These are phyloP conservation scores for Eilema griseolum DNA, from an alignment of 2,888 invertebrate species.

Conservation along the genomic window DNA sequence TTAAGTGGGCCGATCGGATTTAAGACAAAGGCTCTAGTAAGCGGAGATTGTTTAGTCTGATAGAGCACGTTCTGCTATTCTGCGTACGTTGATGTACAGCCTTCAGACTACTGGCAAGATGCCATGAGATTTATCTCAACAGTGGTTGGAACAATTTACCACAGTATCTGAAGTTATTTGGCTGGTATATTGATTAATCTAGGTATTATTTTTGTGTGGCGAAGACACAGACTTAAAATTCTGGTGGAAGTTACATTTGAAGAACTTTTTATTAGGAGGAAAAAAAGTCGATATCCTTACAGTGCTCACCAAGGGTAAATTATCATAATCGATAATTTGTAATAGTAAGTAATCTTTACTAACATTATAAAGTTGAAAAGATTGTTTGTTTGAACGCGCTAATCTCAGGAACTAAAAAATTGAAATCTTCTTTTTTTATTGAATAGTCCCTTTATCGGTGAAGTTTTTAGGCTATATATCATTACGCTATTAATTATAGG, in stretches of 20 bases:
- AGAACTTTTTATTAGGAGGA: neutral
- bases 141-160: conserved; percentile 26
- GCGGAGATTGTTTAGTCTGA: conserved; percentile 36
- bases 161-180: conserved; percentile 11
- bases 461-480: no score
- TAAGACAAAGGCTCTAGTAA: conserved; percentile 34
- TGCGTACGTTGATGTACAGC: conserved; percentile 32
- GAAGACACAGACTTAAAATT: neutral
- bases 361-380: no score
- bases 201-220: neutral
- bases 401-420: no score
- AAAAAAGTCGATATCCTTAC: neutral
- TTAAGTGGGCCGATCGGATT: conserved; percentile 50
- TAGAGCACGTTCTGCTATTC: conserved; percentile 43
- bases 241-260: neutral
- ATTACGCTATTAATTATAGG: no score
- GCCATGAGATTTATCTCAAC: conserved; percentile 39
- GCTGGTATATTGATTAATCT: conserved; percentile 9
- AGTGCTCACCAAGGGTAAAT: neutral
- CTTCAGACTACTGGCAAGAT: conserved; percentile 32
- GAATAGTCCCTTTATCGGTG: no score
- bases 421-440: no score
- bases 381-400: no score
- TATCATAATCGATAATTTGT: neutral
- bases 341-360: no score